phyloP scores from a whole-genome alignment of 92 coral and sea anemone species.

The Parazoanthus atlanticus region DNA sequence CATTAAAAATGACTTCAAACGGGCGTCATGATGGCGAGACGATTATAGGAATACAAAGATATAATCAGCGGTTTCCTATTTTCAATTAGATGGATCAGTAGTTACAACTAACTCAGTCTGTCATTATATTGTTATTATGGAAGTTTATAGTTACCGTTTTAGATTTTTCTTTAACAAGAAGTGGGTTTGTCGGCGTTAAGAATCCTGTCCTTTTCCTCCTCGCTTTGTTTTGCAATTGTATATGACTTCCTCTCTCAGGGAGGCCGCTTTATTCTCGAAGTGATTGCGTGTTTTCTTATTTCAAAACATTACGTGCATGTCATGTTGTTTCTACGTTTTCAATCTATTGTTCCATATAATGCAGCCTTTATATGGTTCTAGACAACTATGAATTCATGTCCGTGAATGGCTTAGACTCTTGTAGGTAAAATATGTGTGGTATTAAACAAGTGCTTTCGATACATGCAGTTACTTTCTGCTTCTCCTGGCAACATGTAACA shows the following conservation, averaged over 20 bases:
- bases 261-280: neutral
- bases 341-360: no score
- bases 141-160: neutral
- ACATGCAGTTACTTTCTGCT: no score
- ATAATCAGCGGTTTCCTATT: neutral
- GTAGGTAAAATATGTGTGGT: no score
- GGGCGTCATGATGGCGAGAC: neutral
- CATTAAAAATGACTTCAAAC: neutral
- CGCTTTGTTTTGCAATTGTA: slow-evolving; percentile 7
- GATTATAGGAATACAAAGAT: neutral
- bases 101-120: neutral
- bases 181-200: neutral
- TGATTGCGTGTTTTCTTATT: neutral
- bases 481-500: no score
- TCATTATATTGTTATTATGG: neutral
- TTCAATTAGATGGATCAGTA: neutral
- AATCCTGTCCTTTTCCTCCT: neutral
- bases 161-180: neutral
- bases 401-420: no score
- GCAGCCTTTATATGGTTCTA: no score
- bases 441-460: no score
- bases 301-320: neutral
- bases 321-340: neutral
- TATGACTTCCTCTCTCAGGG: neutral
- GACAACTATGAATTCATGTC: neutral